Evolutionary conservation across 1,140 invertebrate species (phyloP).

Genomic region (Cotesia typhae): DNA sequence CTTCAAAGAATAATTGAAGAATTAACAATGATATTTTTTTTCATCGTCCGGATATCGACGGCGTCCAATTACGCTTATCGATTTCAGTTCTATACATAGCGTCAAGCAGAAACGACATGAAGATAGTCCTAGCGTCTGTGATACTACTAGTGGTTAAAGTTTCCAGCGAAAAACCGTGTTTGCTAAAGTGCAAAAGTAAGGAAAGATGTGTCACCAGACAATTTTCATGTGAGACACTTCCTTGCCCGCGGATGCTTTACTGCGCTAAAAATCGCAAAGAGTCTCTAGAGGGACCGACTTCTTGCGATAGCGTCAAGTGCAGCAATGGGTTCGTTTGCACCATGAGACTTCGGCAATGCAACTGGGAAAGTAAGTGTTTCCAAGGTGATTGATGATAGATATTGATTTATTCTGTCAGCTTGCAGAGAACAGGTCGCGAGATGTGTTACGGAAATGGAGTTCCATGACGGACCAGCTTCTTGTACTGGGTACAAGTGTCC

Average conservation of each 20-base stretch:
- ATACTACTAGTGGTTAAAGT: not conserved
- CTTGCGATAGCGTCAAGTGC: constrained; percentile 50
- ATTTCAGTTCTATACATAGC: no score
- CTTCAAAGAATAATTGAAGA: no score
- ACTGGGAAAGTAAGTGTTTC: constrained; percentile 48
- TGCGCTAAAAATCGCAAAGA: constrained; percentile 52
- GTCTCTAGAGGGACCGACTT: constrained; percentile 47
- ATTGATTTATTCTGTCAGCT: constrained; percentile 26
- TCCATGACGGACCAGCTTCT: constrained; percentile 44
- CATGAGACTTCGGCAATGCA: constrained; percentile 44
- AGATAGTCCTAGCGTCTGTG: no score
- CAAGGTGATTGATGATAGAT: not conserved
- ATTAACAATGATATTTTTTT: no score
- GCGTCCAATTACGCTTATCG: no score
- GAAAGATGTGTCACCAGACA: constrained; percentile 49
- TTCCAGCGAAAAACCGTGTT: constrained; percentile 39
- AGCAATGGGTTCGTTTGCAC: constrained; percentile 47
- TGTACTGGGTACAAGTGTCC: constrained; percentile 50
- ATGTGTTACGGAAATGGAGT: constrained; percentile 49
- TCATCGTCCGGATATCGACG: no score
- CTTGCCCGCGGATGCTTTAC: constrained; percentile 54
- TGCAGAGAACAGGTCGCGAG: constrained; percentile 49
- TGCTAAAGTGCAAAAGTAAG: constrained; percentile 40
- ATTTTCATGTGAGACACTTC: constrained; percentile 50
- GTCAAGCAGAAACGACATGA: no score